These are phyloP conservation scores for Drosophila aldrichi DNA, from an alignment of 2,888 invertebrate species.

Conservation along the genomic window DNA sequence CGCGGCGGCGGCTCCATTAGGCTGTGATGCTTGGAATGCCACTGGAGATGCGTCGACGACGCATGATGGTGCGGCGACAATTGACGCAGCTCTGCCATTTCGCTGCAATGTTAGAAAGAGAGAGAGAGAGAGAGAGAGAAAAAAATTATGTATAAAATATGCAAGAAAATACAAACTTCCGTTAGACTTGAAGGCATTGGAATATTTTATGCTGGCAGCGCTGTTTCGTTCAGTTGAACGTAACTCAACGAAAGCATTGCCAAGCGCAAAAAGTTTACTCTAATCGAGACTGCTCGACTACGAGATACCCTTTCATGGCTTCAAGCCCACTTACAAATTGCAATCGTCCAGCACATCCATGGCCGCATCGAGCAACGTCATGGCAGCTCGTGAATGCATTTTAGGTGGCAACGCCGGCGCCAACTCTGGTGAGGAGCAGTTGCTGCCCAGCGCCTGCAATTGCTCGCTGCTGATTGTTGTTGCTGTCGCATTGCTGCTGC, in stretches of 20 bases:
- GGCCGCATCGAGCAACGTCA: conserved; percentile 90
- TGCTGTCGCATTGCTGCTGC: conserved; percentile 25
- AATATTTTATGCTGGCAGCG: too few species aligned
- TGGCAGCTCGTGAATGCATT: conserved; percentile 33
- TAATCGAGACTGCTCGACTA: too few species aligned
- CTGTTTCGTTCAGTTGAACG: background rate
- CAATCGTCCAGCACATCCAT: conserved; percentile 86
- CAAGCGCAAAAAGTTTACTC: background rate
- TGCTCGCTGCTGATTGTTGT: conserved; percentile 47
- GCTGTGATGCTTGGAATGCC: conserved; percentile 85
- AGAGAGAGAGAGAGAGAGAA: too few species aligned
- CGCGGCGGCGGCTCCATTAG: conserved; percentile 82
- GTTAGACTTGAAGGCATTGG: background rate
- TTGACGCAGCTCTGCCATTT: conserved; percentile 85
- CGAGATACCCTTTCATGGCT: too few species aligned
- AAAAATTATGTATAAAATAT: background rate
- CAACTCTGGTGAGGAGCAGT: conserved; percentile 43
- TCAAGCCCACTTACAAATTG: conserved; percentile 80
- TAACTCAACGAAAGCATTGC: background rate
- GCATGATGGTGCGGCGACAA: conserved; percentile 64
- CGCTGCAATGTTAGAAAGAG: conserved; percentile 42
- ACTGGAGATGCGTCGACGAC: conserved; percentile 66
- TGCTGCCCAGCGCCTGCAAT: conserved; percentile 19
- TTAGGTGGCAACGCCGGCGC: conserved; percentile 73
- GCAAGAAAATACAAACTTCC: background rate